Evolutionary conservation across 2,888 invertebrate genomes (phyloP).

Genomic region (Orchesellides sinensis): DNA sequence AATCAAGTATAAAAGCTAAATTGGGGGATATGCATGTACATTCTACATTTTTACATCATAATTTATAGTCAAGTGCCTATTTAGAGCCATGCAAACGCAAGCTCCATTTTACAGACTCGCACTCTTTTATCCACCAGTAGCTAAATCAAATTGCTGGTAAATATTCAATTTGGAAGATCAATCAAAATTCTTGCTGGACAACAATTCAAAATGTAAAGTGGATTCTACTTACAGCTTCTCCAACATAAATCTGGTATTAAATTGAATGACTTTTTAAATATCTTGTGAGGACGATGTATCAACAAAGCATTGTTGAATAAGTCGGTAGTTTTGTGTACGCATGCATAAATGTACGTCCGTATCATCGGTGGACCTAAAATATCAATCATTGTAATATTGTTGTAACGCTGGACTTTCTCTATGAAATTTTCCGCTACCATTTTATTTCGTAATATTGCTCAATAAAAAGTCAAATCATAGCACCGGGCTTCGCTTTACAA

Average conservation of each 20-base stretch:
- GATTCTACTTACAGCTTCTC: not conserved
- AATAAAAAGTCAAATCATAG: no score
- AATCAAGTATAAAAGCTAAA: not conserved
- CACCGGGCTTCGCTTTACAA: no score
- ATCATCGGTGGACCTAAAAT: no score
- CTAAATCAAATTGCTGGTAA: slow-evolving; percentile 28
- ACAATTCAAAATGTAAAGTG: not conserved
- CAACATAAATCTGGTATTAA: not conserved
- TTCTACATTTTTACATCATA: no score
- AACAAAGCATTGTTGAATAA: not conserved
- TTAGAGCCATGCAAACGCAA: not conserved
- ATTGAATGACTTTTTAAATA: not conserved
- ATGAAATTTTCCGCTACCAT: no score
- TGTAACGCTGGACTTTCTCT: no score
- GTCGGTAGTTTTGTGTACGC: not conserved
- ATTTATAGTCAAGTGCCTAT: no score
- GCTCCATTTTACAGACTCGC: not conserved
- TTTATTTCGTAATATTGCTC: no score
- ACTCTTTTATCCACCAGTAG: not conserved
- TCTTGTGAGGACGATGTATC: no score
- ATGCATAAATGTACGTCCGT: no score
- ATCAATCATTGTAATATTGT: no score
- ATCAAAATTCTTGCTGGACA: slow-evolving; percentile 21
- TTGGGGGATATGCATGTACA: not conserved
- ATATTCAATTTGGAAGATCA: slow-evolving; percentile 54